Evolutionary conservation across 2,888 invertebrate species (phyloP).

Genomic region (Agrotis clavis): DNA sequence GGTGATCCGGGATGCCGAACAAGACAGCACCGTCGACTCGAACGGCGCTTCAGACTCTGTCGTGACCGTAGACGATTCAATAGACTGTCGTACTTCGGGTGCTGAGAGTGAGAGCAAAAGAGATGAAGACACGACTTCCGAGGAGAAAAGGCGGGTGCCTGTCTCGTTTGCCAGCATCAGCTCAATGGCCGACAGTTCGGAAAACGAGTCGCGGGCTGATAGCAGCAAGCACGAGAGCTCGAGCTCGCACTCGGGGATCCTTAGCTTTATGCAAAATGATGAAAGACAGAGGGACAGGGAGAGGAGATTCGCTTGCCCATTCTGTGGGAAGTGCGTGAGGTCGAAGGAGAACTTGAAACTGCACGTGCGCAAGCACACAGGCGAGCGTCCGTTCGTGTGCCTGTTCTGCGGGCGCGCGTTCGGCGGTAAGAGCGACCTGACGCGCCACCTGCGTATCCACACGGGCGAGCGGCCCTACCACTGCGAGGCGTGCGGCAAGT

Average conservation of each 20-base stretch:
- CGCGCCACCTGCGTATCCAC: constrained; percentile 96
- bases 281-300: constrained; percentile 92
- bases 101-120: constrained; percentile 84
- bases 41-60: constrained; percentile 89
- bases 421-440: constrained; percentile 96
- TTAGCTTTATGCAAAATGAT: constrained; percentile 92
- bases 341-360: constrained; percentile 97
- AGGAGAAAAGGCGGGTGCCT: constrained; percentile 81
- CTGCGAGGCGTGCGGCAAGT: constrained; percentile 97
- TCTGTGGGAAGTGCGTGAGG: constrained; percentile 97
- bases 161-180: constrained; percentile 90
- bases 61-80: constrained; percentile 86
- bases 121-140: constrained; percentile 78
- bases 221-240: constrained; percentile 89
- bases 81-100: constrained; percentile 86
- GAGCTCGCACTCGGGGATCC: constrained; percentile 90
- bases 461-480: constrained; percentile 97
- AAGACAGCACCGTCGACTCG: constrained; percentile 94
- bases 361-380: constrained; percentile 96
- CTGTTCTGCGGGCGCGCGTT: constrained; percentile 97
- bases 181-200: constrained; percentile 90
- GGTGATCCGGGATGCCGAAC: constrained; percentile 90
- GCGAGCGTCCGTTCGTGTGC: constrained; percentile 97
- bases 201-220: constrained; percentile 87
- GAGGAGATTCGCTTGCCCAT: constrained; percentile 96